Evolutionary conservation across 2,888 invertebrate genomes (phyloP).

Genomic region (Chymomyza fuscimana): DNA sequence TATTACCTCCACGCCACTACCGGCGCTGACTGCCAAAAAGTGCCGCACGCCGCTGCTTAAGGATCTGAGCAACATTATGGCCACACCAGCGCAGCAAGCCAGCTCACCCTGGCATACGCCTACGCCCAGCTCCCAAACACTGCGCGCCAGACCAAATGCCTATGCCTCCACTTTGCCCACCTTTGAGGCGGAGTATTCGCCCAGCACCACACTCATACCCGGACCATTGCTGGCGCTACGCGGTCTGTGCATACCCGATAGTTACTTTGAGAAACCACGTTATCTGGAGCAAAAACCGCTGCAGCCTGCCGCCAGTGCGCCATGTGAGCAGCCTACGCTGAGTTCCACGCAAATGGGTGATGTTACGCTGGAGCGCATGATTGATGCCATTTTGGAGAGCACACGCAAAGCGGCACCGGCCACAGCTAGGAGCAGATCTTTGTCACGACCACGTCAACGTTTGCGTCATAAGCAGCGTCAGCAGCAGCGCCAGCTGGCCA

Average conservation of each 20-base stretch:
- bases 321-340: slow-evolving; percentile 46
- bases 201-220: slow-evolving; percentile 70
- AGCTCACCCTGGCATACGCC: neutral
- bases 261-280: slow-evolving; percentile 79
- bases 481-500: slow-evolving; percentile 16
- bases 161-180: slow-evolving; percentile 77
- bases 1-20: slow-evolving; percentile 74
- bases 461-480: slow-evolving; percentile 4
- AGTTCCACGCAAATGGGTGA: slow-evolving; percentile 79
- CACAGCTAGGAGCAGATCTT: neutral
- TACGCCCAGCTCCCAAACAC: neutral
- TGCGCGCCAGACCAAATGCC: slow-evolving; percentile 32
- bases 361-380: slow-evolving; percentile 78
- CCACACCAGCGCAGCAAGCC: slow-evolving; percentile 32
- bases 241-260: slow-evolving; percentile 78
- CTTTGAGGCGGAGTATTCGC: slow-evolving; percentile 79
- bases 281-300: slow-evolving; percentile 64
- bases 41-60: slow-evolving; percentile 50
- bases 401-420: slow-evolving; percentile 75
- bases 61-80: slow-evolving; percentile 74
- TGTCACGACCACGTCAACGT: slow-evolving; percentile 14
- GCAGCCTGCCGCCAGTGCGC: neutral
- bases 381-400: slow-evolving; percentile 79
- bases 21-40: slow-evolving; percentile 30
- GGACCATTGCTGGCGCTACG: slow-evolving; percentile 77